Evolutionary conservation across 2,888 invertebrate genomes (phyloP).

Genomic region (Tolmerus cingulatus): DNA sequence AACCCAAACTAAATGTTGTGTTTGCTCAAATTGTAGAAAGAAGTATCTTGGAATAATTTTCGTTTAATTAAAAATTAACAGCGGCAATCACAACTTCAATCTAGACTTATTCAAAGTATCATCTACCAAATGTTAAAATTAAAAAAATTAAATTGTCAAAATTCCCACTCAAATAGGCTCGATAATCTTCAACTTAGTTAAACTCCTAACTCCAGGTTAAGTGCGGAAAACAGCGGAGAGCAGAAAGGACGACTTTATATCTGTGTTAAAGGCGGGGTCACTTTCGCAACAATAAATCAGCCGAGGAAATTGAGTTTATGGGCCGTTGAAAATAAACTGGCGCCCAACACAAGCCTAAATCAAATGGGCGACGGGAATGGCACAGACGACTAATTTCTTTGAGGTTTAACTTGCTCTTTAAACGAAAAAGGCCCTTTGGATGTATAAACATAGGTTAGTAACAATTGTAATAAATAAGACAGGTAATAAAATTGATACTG

Average conservation of each 20-base stretch:
- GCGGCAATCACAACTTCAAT: too few species aligned
- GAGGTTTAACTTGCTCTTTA: background rate
- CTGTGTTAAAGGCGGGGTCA: background rate
- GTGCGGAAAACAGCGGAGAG: background rate
- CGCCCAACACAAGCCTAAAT: background rate
- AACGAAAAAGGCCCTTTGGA: background rate
- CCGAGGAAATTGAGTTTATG: slow-evolving; percentile 21
- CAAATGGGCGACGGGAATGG: background rate
- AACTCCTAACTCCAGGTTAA: background rate
- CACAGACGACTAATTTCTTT: background rate
- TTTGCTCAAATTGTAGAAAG: too few species aligned
- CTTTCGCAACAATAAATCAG: slow-evolving; percentile 5
- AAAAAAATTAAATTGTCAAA: background rate
- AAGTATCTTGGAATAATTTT: too few species aligned
- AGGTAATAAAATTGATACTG: background rate
- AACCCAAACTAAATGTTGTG: too few species aligned
- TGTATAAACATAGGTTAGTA: background rate
- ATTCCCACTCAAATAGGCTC: background rate
- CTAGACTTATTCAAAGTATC: too few species aligned
- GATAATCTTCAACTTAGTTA: background rate
- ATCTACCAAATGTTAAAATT: background rate
- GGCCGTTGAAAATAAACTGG: background rate
- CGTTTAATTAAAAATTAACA: too few species aligned
- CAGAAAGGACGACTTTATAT: background rate
- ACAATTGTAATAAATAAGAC: background rate